These are phyloP conservation scores for Pantherophis vulpinus DNA, from an alignment of 2,797 vertebrate species.

Conservation along the genomic window DNA sequence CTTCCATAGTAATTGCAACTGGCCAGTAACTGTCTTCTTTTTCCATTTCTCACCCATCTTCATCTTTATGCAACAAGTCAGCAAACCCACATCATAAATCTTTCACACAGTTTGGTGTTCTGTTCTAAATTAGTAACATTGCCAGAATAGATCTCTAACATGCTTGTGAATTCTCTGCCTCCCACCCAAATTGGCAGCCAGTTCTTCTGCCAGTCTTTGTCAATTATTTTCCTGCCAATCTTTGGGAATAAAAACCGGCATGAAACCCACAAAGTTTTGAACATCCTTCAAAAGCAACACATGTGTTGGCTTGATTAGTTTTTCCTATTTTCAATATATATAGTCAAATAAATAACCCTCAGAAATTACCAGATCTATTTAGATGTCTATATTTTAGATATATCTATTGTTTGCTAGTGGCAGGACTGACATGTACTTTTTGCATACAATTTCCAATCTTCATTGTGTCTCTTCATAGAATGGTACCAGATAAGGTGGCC, in stretches of 20 bases:
- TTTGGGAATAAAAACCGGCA: background rate
- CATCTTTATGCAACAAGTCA: background rate
- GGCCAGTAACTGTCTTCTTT: background rate
- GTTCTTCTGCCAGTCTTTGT: background rate
- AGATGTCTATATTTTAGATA: background rate
- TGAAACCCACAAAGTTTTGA: fast-evolving
- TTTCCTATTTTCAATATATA: fast-evolving
- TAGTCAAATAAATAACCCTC: fast-evolving
- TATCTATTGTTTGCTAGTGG: background rate
- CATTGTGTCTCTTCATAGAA: background rate
- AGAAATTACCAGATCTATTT: fast-evolving
- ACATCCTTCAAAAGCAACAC: background rate
- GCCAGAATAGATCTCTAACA: background rate
- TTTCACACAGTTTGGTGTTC: fast-evolving
- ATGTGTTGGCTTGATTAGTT: background rate
- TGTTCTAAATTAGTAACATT: background rate
- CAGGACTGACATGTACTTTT: background rate
- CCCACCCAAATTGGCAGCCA: fast-evolving
- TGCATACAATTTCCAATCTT: background rate
- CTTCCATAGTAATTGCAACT: background rate
- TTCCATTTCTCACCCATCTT: background rate
- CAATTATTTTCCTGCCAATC: constrained; percentile 5
- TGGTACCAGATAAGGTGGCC: background rate
- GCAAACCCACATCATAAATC: background rate
- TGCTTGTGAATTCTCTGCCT: background rate